phyloP scores from a whole-genome alignment of 2,113 vertebrate species.

The Ibidorhyncha struthersii region DNA sequence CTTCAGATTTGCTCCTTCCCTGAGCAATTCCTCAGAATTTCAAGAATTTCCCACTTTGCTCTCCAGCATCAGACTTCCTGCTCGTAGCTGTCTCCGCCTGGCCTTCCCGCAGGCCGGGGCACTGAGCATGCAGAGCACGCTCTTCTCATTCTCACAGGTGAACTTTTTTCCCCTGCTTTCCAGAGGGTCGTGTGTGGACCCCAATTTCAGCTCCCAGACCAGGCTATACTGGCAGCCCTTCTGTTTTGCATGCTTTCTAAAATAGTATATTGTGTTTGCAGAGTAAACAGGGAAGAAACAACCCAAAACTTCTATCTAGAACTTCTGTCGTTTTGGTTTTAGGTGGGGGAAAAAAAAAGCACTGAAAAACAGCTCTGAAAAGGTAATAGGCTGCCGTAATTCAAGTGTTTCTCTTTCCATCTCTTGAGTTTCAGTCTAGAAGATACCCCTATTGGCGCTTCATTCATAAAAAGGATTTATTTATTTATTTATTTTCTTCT shows the following conservation, averaged over 20 bases:
- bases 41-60: not conserved
- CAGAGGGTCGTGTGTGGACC: not conserved
- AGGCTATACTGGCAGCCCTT: not conserved
- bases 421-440: not conserved
- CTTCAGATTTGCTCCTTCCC: not conserved
- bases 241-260: not conserved
- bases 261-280: not conserved
- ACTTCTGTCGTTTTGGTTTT: not conserved
- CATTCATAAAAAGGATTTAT: not conserved
- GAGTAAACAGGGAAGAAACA: not conserved
- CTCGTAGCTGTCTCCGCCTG: fast-evolving
- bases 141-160: not conserved
- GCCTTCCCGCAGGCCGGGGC: not conserved
- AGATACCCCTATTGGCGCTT: not conserved
- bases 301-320: not conserved
- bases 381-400: not conserved
- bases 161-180: fast-evolving
- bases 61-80: not conserved
- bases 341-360: not conserved
- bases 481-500: not conserved
- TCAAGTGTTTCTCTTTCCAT: not conserved
- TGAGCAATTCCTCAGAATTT: not conserved
- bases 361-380: not conserved
- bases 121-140: not conserved
- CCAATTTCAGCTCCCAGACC: not conserved